Evolutionary conservation across 1,140 invertebrate genomes (phyloP).

Genomic region (Drosophila ohnishii): DNA sequence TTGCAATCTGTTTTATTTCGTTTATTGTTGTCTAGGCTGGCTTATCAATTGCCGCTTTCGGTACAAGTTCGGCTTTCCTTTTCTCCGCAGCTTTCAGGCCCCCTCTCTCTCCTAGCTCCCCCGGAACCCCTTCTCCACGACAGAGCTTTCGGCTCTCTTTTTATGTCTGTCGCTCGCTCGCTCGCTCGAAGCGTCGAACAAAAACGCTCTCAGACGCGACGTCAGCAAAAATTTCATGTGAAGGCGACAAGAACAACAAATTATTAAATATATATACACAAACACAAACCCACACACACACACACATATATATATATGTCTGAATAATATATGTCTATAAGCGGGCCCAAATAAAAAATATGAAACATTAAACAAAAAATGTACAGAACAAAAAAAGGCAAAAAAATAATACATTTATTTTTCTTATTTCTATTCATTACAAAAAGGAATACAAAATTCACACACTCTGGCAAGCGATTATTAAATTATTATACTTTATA

Average conservation of each 20-base stretch:
- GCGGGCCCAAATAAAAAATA: constrained; percentile 8
- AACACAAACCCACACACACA: background rate
- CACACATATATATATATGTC: constrained; percentile 1
- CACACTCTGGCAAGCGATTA: constrained; percentile 8
- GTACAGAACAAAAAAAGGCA: background rate
- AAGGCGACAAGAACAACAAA: constrained; percentile 62
- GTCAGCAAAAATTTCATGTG: constrained; percentile 69
- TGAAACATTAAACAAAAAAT: constrained; percentile 16
- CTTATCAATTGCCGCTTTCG: constrained; percentile 38
- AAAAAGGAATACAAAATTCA: constrained; percentile 2
- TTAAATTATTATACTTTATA: constrained; percentile 9
- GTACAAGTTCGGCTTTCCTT: constrained; percentile 45
- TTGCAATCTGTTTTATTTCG: constrained; percentile 14
- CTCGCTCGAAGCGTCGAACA: constrained; percentile 19
- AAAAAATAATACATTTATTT: too few relatives aligned
- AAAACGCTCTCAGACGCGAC: constrained; percentile 70
- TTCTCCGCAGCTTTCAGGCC: constrained; percentile 25
- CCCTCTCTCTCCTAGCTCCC: background rate
- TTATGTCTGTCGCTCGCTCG: constrained; percentile 1
- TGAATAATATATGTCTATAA: background rate
- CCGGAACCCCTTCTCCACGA: background rate
- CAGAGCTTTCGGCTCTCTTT: constrained; percentile 31
- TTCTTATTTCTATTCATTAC: constrained; percentile 4
- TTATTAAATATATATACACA: constrained; percentile 30
- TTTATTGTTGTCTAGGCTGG: constrained; percentile 44